Conservation (phyloP, 2,888 invertebrate genomes). For the Lampropteryx suffumata region DNA sequence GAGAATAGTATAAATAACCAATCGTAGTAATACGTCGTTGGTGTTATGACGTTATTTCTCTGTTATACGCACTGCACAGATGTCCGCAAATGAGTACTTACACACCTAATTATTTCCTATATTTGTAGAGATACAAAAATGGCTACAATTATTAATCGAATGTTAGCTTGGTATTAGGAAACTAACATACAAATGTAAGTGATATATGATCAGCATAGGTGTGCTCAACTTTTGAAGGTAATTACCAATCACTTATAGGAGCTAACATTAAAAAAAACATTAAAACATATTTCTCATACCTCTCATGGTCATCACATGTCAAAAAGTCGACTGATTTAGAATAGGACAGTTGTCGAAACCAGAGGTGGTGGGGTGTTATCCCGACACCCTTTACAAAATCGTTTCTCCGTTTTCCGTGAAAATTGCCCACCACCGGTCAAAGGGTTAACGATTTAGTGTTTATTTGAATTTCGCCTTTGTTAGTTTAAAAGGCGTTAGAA, state of each 20-base stretch:
- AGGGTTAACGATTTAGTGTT: constrained; percentile 81
- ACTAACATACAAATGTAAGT: too few species aligned
- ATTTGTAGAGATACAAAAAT: too few species aligned
- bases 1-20: constrained; percentile 25
- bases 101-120: too few species aligned
- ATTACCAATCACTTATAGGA: too few species aligned
- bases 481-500: constrained; percentile 80
- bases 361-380: constrained; percentile 47
- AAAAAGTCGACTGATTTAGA: constrained; percentile 36
- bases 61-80: not conserved
- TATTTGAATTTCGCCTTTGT: constrained; percentile 81
- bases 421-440: constrained; percentile 80
- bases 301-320: not conserved
- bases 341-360: constrained; percentile 40
- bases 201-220: too few species aligned
- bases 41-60: constrained; percentile 6
- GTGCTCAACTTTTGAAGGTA: too few species aligned
- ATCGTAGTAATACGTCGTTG: constrained; percentile 19
- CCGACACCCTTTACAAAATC: constrained; percentile 69
- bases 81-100: too few species aligned
- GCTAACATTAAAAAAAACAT: too few species aligned
- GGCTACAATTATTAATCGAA: too few species aligned
- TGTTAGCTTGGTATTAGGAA: too few species aligned
- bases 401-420: constrained; percentile 80
- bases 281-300: too few species aligned